phyloP scores from a whole-genome alignment of 92 coral and sea anemone genomes.

The Nematostella vectensis region DNA sequence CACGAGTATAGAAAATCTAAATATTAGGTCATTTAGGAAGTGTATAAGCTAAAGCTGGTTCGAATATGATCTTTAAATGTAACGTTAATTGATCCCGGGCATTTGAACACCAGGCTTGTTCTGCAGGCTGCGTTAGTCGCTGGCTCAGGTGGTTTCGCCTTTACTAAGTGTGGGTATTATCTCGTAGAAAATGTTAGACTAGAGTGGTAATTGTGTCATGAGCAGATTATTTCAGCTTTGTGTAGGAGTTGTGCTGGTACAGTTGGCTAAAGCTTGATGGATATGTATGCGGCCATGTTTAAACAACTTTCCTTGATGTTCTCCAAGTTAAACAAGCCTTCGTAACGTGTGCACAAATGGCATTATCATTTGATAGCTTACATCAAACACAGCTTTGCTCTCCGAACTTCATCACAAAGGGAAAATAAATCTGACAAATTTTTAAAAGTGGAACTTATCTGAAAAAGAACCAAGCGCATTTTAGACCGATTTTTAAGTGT shows the following conservation, averaged over 20 bases:
- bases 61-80: background rate
- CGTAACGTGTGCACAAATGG: slow-evolving; percentile 28
- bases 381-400: slow-evolving; percentile 31
- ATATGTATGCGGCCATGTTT: slow-evolving; percentile 1
- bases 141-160: background rate
- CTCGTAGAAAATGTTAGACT: slow-evolving; percentile 9
- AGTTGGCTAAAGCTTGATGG: slow-evolving; percentile 1
- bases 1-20: background rate
- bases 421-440: no score
- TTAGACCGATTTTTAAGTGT: no score
- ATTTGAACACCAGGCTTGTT: background rate
- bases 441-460: no score
- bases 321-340: slow-evolving; percentile 29
- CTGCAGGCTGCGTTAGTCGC: background rate
- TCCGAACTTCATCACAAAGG: background rate
- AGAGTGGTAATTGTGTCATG: slow-evolving; percentile 40
- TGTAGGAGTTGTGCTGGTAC: slow-evolving; percentile 14
- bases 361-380: slow-evolving; percentile 21
- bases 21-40: background rate
- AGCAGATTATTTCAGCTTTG: slow-evolving; percentile 41
- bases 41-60: background rate
- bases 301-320: background rate
- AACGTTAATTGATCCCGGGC: background rate
- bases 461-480: no score
- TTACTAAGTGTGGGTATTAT: slow-evolving; percentile 19